Evolutionary conservation across 2,888 invertebrate species (phyloP).

Genomic region (Chironomus tentans): DNA sequence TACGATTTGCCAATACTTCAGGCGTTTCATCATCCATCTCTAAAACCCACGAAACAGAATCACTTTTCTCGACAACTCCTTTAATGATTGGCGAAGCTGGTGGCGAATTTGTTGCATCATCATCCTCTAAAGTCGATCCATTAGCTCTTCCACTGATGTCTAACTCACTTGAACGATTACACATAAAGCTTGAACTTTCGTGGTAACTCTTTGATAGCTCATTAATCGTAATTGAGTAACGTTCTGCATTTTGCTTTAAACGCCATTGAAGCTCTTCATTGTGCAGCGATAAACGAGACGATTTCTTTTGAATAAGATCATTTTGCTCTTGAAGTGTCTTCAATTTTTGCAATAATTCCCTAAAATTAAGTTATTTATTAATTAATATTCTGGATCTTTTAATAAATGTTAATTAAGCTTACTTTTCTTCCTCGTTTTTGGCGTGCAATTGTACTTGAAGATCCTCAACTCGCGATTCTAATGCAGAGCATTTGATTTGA

Average conservation of each 20-base stretch:
- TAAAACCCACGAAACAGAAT: constrained; percentile 78
- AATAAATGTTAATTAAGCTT: constrained; percentile 34
- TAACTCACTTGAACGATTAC: constrained; percentile 5
- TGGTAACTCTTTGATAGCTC: constrained; percentile 35
- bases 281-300: constrained; percentile 65
- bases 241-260: constrained; percentile 71
- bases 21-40: constrained; percentile 67
- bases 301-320: constrained; percentile 68
- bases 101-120: constrained; percentile 43
- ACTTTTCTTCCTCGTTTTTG: constrained; percentile 65
- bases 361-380: constrained; percentile 35
- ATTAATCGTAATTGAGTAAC: constrained; percentile 41
- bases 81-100: constrained; percentile 68
- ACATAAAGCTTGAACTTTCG: constrained; percentile 28
- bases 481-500: constrained; percentile 62
- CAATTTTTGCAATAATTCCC: constrained; percentile 59
- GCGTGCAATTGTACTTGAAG: constrained; percentile 62
- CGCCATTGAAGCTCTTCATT: constrained; percentile 87
- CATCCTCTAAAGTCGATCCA: neutral
- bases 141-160: neutral
- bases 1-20: constrained; percentile 59
- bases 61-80: constrained; percentile 74
- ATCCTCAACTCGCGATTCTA: constrained; percentile 80
- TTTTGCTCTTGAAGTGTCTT: constrained; percentile 62
- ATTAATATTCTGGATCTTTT: too few species aligned